A percentile compares a stretch with the other conserved stretches of the same genome.
These are phyloP conservation scores for Scatophagus argus DNA, from an alignment of 2,113 vertebrate genomes.

Conservation along the genomic window DNA sequence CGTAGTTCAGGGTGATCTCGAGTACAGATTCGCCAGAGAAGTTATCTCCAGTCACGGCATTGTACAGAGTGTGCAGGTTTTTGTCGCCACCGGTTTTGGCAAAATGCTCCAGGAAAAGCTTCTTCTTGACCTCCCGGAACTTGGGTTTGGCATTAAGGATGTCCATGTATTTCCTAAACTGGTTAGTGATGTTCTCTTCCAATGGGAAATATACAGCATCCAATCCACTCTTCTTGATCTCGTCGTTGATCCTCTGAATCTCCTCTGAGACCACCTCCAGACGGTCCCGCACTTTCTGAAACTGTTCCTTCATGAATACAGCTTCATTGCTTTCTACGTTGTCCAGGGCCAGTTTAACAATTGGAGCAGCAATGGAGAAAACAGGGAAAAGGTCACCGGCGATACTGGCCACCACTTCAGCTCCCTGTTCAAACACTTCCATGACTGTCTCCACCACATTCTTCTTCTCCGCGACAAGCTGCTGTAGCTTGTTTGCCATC, in stretches of 20 bases:
- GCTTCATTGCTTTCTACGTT: conserved; percentile 86
- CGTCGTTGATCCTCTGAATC: conserved; percentile 77
- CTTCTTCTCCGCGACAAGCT: conserved; percentile 81
- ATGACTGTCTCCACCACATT: conserved; percentile 83
- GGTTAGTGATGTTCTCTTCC: conserved; percentile 85
- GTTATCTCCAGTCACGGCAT: conserved; percentile 79
- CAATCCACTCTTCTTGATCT: conserved; percentile 81
- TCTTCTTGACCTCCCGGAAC: conserved; percentile 84
- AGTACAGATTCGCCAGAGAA: conserved; percentile 83
- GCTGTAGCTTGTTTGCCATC: conserved; percentile 80
- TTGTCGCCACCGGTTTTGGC: conserved; percentile 80
- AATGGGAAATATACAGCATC: conserved; percentile 81
- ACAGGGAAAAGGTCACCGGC: conserved; percentile 84
- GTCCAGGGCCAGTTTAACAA: conserved; percentile 82
- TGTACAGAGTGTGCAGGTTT: conserved; percentile 82
- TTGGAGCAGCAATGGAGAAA: conserved; percentile 83
- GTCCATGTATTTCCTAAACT: conserved; percentile 88
- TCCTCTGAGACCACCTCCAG: conserved; percentile 83
- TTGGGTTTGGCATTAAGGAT: conserved; percentile 85
- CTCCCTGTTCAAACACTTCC: conserved; percentile 84
- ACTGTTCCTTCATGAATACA: conserved; percentile 84
- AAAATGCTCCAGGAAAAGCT: conserved; percentile 83
- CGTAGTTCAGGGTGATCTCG: conserved; percentile 82
- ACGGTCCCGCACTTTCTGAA: conserved; percentile 82
- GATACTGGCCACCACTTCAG: conserved; percentile 82